Evolutionary conservation across 2,113 vertebrate genomes (phyloP).

Genomic region (Gorsachius goisagi): DNA sequence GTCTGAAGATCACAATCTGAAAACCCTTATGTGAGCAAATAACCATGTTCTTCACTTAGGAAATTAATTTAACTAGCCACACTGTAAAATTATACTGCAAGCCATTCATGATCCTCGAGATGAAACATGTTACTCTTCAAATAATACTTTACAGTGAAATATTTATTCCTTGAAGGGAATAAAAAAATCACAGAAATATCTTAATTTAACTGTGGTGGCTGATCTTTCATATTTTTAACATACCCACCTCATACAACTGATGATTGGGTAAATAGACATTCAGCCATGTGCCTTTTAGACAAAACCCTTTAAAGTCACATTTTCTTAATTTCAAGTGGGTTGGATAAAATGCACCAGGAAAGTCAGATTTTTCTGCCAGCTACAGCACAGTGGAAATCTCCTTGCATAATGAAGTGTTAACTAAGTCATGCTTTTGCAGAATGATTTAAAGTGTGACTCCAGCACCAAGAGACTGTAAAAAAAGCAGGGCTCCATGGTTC

Average conservation of each 20-base stretch:
- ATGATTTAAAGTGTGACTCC: conserved; percentile 58
- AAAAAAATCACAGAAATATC: not conserved
- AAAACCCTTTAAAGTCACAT: not conserved
- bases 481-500: not conserved
- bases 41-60: not conserved
- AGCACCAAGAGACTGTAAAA: not conserved
- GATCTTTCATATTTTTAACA: not conserved
- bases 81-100: not conserved
- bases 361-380: conserved; percentile 14
- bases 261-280: not conserved
- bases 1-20: not conserved
- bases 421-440: conserved; percentile 37
- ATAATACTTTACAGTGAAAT: not conserved
- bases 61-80: not conserved
- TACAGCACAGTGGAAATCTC: conserved; percentile 27
- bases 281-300: not conserved
- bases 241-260: not conserved
- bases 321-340: conserved; percentile 15
- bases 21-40: not conserved
- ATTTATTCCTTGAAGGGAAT: not conserved
- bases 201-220: not conserved
- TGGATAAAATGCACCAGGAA: conserved; percentile 7
- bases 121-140: conserved; percentile 36
- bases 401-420: conserved; percentile 43
- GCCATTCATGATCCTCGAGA: not conserved